Percentiles rank a stretch among this genome's conserved stretches.
These are phyloP conservation scores for Phasianus colchicus DNA, from an alignment of 2,113 vertebrate species.

Conservation along the genomic window DNA sequence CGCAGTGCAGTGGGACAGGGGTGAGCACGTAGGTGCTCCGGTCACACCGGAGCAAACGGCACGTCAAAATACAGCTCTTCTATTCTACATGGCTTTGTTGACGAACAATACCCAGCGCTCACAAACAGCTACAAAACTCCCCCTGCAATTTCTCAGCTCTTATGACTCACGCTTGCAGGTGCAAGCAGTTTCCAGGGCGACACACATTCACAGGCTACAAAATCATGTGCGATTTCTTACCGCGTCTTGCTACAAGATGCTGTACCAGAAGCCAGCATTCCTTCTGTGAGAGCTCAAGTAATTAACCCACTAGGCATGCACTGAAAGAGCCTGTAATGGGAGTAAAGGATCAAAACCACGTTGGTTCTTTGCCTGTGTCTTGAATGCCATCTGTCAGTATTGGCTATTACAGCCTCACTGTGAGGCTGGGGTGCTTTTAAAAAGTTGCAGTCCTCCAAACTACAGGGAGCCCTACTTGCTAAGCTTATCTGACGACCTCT, in stretches of 20 bases:
- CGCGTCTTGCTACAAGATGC: constrained; percentile 46
- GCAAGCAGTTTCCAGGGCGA: constrained; percentile 71
- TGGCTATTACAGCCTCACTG: neutral
- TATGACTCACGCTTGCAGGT: constrained; percentile 64
- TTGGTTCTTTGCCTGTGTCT: constrained; percentile 19
- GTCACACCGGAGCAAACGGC: neutral
- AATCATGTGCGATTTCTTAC: constrained; percentile 13
- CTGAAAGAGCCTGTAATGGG: neutral
- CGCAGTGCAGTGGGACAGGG: neutral
- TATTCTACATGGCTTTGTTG: neutral
- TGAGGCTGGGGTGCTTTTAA: neutral
- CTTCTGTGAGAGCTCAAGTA: constrained; percentile 44
- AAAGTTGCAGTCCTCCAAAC: constrained; percentile 4
- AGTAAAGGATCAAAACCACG: neutral
- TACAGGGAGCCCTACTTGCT: neutral
- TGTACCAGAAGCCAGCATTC: constrained; percentile 49
- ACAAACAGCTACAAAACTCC: neutral
- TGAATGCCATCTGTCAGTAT: constrained; percentile 37
- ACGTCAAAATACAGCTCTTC: neutral
- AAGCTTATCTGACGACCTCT: neutral
- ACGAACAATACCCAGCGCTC: neutral
- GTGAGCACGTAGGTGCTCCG: accelerated
- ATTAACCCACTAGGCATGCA: constrained; percentile 40
- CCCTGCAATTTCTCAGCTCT: neutral
- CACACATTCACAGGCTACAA: constrained; percentile 20